Evolutionary conservation across 2,888 invertebrate species (phyloP).

Genomic region (Pomacea canaliculata): DNA sequence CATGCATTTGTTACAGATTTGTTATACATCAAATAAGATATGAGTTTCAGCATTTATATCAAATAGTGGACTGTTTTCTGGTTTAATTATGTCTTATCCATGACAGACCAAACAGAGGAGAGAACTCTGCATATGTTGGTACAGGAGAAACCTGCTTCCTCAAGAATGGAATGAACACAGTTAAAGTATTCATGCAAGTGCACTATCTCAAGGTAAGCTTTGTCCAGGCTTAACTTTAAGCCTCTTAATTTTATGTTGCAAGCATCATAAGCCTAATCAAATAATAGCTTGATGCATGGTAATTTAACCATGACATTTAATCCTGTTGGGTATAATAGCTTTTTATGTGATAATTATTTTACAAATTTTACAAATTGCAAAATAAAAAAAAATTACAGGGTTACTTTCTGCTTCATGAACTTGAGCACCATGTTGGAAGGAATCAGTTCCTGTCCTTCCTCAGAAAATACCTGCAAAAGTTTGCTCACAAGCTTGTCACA

Average conservation of each 20-base stretch:
- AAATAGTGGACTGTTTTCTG: too few species aligned
- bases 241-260: too few species aligned
- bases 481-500: conserved; percentile 64
- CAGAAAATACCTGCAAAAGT: conserved; percentile 53
- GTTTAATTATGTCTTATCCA: too few species aligned
- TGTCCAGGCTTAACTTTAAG: background rate
- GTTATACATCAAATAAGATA: too few species aligned
- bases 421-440: conserved; percentile 62
- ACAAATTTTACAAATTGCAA: too few species aligned
- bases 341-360: too few species aligned
- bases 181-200: conserved; percentile 69
- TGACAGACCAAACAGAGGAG: conserved; percentile 50
- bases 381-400: conserved; percentile 52
- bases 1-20: too few species aligned
- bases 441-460: conserved; percentile 60
- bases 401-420: conserved; percentile 67
- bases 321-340: too few species aligned
- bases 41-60: too few species aligned
- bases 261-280: too few species aligned
- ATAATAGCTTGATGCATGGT: too few species aligned
- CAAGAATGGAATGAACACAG: conserved; percentile 69
- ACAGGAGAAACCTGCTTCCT: conserved; percentile 42
- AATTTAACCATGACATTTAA: too few species aligned
- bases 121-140: conserved; percentile 10
- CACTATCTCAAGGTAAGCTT: conserved; percentile 70